Base-by-base conservation (phyloP, 1,140 invertebrate species). In the Drosophila hydei region DNA sequence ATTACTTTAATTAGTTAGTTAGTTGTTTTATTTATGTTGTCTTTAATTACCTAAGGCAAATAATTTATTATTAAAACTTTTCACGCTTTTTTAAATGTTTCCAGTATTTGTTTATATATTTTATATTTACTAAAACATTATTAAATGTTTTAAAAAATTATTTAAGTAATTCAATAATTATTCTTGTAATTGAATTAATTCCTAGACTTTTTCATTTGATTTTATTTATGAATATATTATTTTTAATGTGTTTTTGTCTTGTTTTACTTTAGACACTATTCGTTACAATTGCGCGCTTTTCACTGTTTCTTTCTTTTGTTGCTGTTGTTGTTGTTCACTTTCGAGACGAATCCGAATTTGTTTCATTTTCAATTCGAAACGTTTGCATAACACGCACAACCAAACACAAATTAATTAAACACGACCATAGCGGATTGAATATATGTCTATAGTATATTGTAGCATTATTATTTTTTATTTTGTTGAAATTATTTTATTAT, bases 371-470 rank as follows among this genome's bases (percentile, higher is more conserved):
- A 43, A 40, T 51, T 51, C 62, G 60, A 74, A 75, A 65, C 16
- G 75, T 88, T 88, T 88, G 83, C 83, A 88, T 88, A 88, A 87
- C 83, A 83, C 78, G 78, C 83, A 81, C 78, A 87, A 70, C 63
- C 74, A 69, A 55, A 33, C 30, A 70, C 38, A 58, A 48, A 23
- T 23, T 16, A 69, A 59, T 67, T 67, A 25, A 54, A 40, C 42
- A 63, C 59, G 8, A 61, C 8, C 18, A 5, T 12, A 14, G 11
- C 19, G 8, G 0, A 27, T 9, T 14, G 5, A n/a, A n/a, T 14
- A 8, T 8, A 48, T 14, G 19, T 23, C 0, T 23, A 33, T 30
- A 47, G 11, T 48, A 21, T 50, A 16, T 25, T 43, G 16, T 14
- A 16, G 14, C 16, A 42, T 42, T 14, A 5, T 40, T 18, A 30